Conservation (phyloP, 2,888 invertebrate species). For the Escarpia spicata region DNA sequence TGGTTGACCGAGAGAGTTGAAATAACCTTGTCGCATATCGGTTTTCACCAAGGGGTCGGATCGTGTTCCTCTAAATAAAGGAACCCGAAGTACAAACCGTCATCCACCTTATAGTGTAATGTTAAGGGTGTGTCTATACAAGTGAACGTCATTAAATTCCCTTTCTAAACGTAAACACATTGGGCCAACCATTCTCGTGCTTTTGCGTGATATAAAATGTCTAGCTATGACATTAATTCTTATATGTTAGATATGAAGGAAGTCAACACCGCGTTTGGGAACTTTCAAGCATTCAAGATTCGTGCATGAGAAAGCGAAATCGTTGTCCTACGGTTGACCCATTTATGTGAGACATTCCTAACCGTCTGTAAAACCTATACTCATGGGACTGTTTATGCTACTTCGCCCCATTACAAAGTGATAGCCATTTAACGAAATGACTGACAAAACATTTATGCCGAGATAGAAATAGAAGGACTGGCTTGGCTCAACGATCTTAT, state of each 20-base stretch:
- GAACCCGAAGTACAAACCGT: background rate
- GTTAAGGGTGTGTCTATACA: background rate
- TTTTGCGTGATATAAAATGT: background rate
- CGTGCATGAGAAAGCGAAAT: background rate
- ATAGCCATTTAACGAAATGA: background rate
- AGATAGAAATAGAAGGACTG: background rate
- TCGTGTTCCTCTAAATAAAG: background rate
- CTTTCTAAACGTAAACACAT: background rate
- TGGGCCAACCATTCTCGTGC: background rate
- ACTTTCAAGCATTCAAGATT: background rate
- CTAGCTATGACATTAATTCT: background rate
- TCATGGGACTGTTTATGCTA: background rate
- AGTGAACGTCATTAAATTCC: background rate
- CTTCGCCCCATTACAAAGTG: background rate
- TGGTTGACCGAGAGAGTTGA: no score
- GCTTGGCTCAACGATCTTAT: background rate
- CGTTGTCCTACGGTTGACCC: background rate
- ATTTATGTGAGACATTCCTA: background rate
- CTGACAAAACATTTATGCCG: background rate
- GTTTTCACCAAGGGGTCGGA: background rate
- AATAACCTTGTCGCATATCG: no score
- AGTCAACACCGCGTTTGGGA: background rate
- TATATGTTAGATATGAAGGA: background rate
- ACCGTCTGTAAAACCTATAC: background rate
- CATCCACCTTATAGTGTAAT: background rate